Base-by-base conservation (phyloP, 2,113 vertebrate genomes). In the Bothrops jararaca region DNA sequence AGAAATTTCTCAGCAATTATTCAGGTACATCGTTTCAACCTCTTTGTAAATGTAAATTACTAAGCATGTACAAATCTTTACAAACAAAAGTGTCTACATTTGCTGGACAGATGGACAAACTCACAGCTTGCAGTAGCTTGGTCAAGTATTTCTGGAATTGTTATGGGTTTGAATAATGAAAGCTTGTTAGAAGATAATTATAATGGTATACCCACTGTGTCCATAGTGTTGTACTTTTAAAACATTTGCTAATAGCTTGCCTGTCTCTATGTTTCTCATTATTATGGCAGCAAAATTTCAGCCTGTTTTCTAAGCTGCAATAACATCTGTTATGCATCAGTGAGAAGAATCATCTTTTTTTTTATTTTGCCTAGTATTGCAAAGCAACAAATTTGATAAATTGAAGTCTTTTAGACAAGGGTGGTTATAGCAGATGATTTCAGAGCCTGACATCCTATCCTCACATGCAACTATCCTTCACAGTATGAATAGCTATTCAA, bases 161-260 rank as follows among this genome's bases (percentile, higher is more conserved):
- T 88, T 20, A 94, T 94, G 58, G 22, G 60, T 52, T 34, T 90
- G n/a, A 53, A 90, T 96, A 94, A 94, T 93, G 94, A 11, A 8
- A 93, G 95, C 96, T 97, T 93, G 1, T 97, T 96, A 96, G 91
- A 94, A 95, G 92, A 90, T 90, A 94, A 87, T 97, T 96, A 96
- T 96, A 94, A 91, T 97, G 95, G 96, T 94, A 95, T 92, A 96
- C 95, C 96, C 96, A 94, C 96, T 96, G 97, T 26, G 94, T 93
- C 91, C 90, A 91, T 92, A 91, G 87, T 88, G 64, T 85, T 92
- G 69, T 90, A 86, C 93, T 96, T 90, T 93, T 94, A 58, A 93
- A 97, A 92, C 90, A 2, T 93, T 95, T 90, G 18, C 90, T 53
- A 85, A 52, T 94, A 89, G 93, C 89, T 92, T 26, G 92, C 95